Base-by-base conservation (phyloP, 35 echinoderm and acorn worm genomes). In the Amphiura filiformis region DNA sequence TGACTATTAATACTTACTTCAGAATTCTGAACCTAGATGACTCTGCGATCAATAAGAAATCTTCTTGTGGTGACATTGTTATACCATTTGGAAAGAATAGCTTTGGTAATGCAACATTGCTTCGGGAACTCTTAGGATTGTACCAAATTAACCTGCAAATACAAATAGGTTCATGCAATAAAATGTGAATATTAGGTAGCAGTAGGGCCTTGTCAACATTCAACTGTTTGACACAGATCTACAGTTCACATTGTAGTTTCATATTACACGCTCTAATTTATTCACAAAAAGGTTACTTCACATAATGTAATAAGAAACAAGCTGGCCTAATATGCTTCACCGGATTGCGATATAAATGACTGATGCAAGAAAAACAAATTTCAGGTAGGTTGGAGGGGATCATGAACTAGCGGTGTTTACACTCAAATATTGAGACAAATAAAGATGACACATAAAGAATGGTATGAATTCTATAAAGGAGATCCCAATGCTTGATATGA, bases 81-180 rank as follows among this genome's bases (percentile, higher is more conserved):
- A 97, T 86, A 42, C 95, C 95, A 91, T 93, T 97, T 28, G 95
- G 84, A 78, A 91, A 97, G 56, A 87, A 90, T 18, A 95, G 57
- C 44, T 92, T 83, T 34, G 80, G 49, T 28, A 95, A 15, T 28
- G 93, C 89, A 31, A 95, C 77, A 79, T 89, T 91, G 77, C 93
- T 95, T 39, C 92, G 87, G n/a, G 36, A 47, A 39, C 52, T 92
- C 0, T 85, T 65, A 0, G 93, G 93, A 39, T 95, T 95, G 40
- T 37, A 95, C 93, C 93, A 95, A 41, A 95, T 70, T 38, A 95
- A 82, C 82, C 89, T 95, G 81, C 20, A 80, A n/a, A 57, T 0
- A 38, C 1, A 39, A 80, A 88, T 20, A 23, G 23, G 31, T 23
- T 34, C 31, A 39, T 14, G 57, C 41, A n/a, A n/a, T n/a, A n/a